A percentile compares a stretch with the other conserved stretches of the same genome.
These are phyloP conservation scores for Amphiprion ocellaris DNA, from an alignment of 2,113 vertebrate species.

Conservation along the genomic window DNA sequence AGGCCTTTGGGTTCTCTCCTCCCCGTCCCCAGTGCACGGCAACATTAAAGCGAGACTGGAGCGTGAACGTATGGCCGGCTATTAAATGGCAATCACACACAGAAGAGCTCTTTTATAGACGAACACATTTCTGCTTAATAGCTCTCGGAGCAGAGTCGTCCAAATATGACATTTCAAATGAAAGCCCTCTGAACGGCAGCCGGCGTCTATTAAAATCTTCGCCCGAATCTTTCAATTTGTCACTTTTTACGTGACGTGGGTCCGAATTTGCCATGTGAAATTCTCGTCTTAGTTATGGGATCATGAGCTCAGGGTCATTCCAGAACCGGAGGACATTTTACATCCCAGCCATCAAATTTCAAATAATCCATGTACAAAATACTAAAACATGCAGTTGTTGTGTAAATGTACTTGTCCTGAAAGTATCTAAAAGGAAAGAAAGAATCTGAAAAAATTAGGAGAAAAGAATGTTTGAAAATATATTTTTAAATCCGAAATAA, in stretches of 20 bases:
- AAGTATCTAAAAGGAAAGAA: too few species aligned
- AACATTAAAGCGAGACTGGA: constrained; percentile 67
- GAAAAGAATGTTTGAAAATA: too few species aligned
- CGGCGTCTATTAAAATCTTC: constrained; percentile 64
- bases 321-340: too few species aligned
- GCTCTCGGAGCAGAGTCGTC: constrained; percentile 68
- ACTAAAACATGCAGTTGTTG: too few species aligned
- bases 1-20: constrained; percentile 45
- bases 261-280: constrained; percentile 36
- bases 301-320: constrained; percentile 10
- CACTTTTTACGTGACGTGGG: constrained; percentile 39
- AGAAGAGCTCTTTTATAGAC: constrained; percentile 73
- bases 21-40: constrained; percentile 41
- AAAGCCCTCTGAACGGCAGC: constrained; percentile 48
- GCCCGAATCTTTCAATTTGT: constrained; percentile 63
- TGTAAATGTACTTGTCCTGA: too few species aligned
- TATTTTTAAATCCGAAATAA: too few species aligned
- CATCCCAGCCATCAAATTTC: too few species aligned
- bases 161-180: constrained; percentile 70
- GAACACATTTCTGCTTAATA: constrained; percentile 74
- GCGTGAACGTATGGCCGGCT: constrained; percentile 67
- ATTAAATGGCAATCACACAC: constrained; percentile 77
- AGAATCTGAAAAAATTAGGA: too few species aligned
- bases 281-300: constrained; percentile 24
- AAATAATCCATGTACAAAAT: too few species aligned